These are phyloP conservation scores for Hapalemur alaotrensis DNA, from an alignment of 2,797 vertebrate genomes.

Conservation along the genomic window DNA sequence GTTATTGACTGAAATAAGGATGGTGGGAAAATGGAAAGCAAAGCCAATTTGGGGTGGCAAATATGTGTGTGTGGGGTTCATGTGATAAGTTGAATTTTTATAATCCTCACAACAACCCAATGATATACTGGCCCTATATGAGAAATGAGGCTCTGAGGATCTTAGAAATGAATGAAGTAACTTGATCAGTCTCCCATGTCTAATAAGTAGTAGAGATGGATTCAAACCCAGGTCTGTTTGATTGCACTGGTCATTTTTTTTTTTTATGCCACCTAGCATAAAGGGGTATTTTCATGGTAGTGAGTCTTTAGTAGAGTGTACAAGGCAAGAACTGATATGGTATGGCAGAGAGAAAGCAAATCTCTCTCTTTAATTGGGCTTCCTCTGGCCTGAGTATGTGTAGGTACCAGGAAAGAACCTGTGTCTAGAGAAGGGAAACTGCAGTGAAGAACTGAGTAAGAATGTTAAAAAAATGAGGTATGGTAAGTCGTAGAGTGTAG, in stretches of 20 bases:
- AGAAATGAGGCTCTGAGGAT: background rate
- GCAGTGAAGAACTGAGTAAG: background rate
- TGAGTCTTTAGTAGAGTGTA: background rate
- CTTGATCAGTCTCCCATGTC: background rate
- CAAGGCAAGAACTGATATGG: background rate
- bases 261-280: background rate
- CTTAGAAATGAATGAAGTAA: background rate
- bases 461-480: background rate
- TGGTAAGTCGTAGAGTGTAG: background rate
- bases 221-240: background rate
- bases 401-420: background rate
- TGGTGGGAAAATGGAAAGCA: background rate
- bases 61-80: background rate
- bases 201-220: background rate
- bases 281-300: background rate
- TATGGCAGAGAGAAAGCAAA: background rate
- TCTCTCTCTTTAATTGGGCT: background rate
- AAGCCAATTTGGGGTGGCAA: background rate
- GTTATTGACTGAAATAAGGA: background rate
- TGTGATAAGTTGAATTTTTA: background rate
- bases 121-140: background rate
- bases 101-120: background rate
- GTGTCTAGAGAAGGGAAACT: background rate
- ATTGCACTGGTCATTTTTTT: background rate
- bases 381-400: background rate